Base-by-base conservation (phyloP, 2,888 invertebrate species). In the Deilephila porcellus region DNA sequence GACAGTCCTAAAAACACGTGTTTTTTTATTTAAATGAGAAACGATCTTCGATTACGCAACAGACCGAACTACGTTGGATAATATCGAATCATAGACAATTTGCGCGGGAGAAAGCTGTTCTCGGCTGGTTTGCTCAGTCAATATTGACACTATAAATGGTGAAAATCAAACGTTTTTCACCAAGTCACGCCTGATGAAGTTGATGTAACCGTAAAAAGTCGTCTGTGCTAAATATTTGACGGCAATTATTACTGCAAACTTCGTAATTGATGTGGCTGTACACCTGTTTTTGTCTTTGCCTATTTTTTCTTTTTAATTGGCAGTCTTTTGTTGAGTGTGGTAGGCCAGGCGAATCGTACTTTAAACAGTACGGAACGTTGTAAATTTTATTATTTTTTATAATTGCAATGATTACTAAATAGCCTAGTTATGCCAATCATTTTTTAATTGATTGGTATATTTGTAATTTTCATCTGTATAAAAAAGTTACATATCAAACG, bases 1-100 rank as follows among this genome's bases (percentile, higher is more conserved):
- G 20, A 45, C 20, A 67, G 45, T 45, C 20, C 8, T 67, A 17
- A 25, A 25, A 25, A 1, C 6, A 5, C n/a, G 56, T n/a, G 56
- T 14, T 67, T 67, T 52, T 67, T 67, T 67, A 45, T 67, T 67
- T 67, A 45, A 52, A 67, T 67, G 67, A 52, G 45, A 45, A 20
- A 52, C 67, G n/a, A n/a, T 63, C 37, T 19, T 25, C 52, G 1
- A 52, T 67, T 67, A 67, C 67, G 52, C 67, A 67, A 67, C 67
- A 52, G 20, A 67, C 64, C 64, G 20, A 52, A 67, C 64, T 20
- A 45, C 67, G 67, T 67, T 67, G 67, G 52, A 67, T 67, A 67
- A 67, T 67, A 52, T 67, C 67, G 67, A 52, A 67, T 52, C 67
- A 67, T 67, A 67, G 67, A 67, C 67, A 67, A 67, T 67, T 67